Evolutionary conservation across 2,888 invertebrate species (phyloP).

Genomic region (Meliscaeva auricollis): DNA sequence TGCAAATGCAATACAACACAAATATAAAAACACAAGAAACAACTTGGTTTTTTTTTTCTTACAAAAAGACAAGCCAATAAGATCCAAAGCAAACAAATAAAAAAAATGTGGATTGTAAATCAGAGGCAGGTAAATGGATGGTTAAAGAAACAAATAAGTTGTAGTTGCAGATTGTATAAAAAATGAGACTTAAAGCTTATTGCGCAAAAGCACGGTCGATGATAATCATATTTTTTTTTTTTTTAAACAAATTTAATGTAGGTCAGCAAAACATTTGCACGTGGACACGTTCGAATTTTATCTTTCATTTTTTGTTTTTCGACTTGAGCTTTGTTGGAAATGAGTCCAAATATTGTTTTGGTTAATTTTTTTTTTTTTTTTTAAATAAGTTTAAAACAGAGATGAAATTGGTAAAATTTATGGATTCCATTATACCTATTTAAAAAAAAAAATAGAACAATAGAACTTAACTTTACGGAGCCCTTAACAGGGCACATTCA

Average conservation of each 20-base stretch:
- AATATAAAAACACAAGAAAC: constrained; percentile 9
- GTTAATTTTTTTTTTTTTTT: not conserved
- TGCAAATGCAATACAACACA: constrained; percentile 34
- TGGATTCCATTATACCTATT: too few species aligned
- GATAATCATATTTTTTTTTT: not conserved
- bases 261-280: constrained; percentile 20
- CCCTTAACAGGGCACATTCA: too few species aligned
- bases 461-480: too few species aligned
- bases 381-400: not conserved
- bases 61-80: constrained; percentile 7
- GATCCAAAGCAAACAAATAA: not conserved
- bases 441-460: too few species aligned
- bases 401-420: not conserved
- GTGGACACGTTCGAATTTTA: constrained; percentile 16
- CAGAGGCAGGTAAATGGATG: not conserved
- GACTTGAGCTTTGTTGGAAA: not conserved
- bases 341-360: not conserved
- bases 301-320: not conserved
- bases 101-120: constrained; percentile 17
- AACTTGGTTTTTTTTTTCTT: not conserved
- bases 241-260: constrained; percentile 14
- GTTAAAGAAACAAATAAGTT: not conserved
- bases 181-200: not conserved
- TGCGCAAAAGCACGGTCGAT: constrained; percentile 1
- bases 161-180: not conserved